These are phyloP conservation scores for Dryococelus australis DNA, from an alignment of 2,888 invertebrate genomes.

Conservation along the genomic window DNA sequence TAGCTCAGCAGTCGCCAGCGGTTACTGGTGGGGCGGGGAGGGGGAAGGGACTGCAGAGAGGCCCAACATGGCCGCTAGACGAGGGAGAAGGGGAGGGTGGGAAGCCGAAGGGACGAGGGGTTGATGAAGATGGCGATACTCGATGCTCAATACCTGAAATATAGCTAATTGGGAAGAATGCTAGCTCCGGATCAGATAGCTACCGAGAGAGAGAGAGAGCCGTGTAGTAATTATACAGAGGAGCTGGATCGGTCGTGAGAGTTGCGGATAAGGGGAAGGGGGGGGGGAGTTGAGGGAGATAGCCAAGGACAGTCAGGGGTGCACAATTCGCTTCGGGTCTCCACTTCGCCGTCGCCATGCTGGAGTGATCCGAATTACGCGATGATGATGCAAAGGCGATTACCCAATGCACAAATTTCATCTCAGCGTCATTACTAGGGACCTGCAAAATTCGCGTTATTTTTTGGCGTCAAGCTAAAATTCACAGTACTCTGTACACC, in stretches of 20 bases:
- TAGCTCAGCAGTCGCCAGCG: background rate
- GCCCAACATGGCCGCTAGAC: background rate
- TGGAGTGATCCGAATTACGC: background rate
- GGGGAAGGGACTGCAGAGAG: background rate
- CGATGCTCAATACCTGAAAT: slow-evolving; percentile 26
- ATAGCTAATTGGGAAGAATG: slow-evolving; percentile 30
- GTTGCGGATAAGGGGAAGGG: no score
- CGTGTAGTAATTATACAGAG: slow-evolving; percentile 1
- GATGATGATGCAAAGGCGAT: background rate
- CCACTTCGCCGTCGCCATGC: background rate
- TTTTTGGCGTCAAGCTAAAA: no score
- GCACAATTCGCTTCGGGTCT: background rate
- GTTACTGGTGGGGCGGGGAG: background rate
- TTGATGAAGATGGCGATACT: slow-evolving; percentile 16
- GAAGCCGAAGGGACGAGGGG: background rate
- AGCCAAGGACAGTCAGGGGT: slow-evolving; percentile 8
- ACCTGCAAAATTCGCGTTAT: no score
- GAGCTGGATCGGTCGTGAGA: background rate
- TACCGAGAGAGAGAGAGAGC: background rate
- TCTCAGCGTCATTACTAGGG: no score
- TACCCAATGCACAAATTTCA: no score
- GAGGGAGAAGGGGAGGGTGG: background rate
- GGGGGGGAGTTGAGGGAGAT: background rate
- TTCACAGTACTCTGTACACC: no score
- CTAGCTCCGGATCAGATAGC: slow-evolving; percentile 23